A percentile compares a stretch with the other conserved stretches of the same genome.
phyloP scores from a whole-genome alignment of 1,140 invertebrate genomes.

The Neuroterus valhalla region DNA sequence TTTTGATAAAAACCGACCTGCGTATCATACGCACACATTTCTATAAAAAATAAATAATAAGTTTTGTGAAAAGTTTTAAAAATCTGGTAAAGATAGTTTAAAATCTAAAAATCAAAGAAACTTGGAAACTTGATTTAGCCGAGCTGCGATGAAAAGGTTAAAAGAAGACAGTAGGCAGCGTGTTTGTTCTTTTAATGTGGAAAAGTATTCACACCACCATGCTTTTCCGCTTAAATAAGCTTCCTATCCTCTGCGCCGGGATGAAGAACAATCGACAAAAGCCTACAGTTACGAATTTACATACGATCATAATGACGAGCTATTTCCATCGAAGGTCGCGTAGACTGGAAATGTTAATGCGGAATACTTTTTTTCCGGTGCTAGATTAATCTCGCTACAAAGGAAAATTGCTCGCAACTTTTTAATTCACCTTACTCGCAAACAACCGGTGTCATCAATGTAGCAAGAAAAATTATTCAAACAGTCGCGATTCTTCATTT shows the following conservation, averaged over 20 bases:
- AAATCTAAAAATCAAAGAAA: not conserved
- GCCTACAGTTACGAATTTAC: not conserved
- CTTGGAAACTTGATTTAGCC: not conserved
- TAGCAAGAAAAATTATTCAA: constrained; percentile 6
- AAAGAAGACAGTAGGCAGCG: constrained; percentile 9
- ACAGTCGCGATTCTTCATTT: too few relatives aligned
- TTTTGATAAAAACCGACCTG: too few relatives aligned
- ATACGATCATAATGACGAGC: constrained; percentile 14
- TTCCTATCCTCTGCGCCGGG: not conserved
- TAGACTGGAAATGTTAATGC: constrained; percentile 25
- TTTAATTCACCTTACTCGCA: constrained; percentile 2
- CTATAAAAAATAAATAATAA: too few relatives aligned
- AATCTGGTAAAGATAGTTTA: too few relatives aligned
- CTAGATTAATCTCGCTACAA: not conserved
- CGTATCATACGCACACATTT: too few relatives aligned
- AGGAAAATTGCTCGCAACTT: constrained; percentile 15
- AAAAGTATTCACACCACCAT: constrained; percentile 16
- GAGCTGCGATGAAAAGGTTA: not conserved
- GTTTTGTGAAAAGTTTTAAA: too few relatives aligned
- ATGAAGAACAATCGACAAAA: constrained; percentile 20
- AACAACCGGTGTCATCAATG: constrained; percentile 5
- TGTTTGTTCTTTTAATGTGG: not conserved
- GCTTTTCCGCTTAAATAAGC: constrained; percentile 4
- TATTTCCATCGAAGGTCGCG: constrained; percentile 20
- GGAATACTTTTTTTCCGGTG: constrained; percentile 1